These are phyloP conservation scores for Struthio camelus DNA, from an alignment of 2,113 vertebrate genomes.

Conservation along the genomic window DNA sequence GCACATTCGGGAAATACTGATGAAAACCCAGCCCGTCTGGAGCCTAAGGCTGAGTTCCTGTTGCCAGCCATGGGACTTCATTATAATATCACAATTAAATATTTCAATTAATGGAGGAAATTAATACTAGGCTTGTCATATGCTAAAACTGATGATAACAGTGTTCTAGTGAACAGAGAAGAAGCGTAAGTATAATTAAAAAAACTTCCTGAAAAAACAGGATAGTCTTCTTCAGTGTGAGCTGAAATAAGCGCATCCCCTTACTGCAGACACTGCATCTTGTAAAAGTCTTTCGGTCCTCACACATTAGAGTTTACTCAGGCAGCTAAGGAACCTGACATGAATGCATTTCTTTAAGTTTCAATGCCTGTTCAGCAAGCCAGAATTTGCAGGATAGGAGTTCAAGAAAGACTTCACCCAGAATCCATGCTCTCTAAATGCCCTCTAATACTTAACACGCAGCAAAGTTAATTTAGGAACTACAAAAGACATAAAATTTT, in stretches of 20 bases:
- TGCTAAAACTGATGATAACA: neutral
- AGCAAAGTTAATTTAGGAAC: rapidly evolving
- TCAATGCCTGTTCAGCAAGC: rapidly evolving
- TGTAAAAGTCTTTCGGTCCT: neutral
- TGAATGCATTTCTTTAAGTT: neutral
- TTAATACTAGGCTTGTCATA: neutral
- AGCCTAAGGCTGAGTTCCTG: neutral
- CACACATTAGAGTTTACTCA: neutral
- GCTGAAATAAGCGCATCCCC: neutral
- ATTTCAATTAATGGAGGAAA: neutral
- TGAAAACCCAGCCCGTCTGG: neutral
- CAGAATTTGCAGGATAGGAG: neutral
- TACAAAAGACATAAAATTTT: rapidly evolving
- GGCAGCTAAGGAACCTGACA: neutral
- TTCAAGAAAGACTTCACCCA: neutral
- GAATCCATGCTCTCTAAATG: rapidly evolving
- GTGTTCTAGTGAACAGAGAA: neutral
- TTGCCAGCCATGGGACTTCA: neutral
- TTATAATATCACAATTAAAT: neutral
- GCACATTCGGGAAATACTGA: neutral
- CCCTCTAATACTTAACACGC: neutral
- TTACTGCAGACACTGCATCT: neutral
- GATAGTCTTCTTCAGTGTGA: neutral
- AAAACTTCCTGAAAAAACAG: neutral
- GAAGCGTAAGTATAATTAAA: neutral